Evolutionary conservation across 2,888 invertebrate species (phyloP).

Genomic region (Esperia sulphurella): DNA sequence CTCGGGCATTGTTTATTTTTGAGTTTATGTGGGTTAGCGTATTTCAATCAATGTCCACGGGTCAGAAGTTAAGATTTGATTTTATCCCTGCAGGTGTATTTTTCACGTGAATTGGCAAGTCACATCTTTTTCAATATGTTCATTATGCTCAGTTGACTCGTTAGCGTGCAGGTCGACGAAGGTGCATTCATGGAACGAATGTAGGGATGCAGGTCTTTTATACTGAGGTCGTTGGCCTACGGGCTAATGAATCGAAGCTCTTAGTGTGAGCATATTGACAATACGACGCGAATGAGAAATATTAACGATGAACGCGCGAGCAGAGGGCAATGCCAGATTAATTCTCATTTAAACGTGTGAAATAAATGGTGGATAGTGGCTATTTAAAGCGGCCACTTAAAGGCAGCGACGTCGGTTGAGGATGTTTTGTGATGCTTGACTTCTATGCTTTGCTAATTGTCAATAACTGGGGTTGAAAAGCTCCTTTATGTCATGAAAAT

Average conservation of each 20-base stretch:
- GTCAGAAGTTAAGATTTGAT: conserved; percentile 38
- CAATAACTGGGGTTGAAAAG: conserved; percentile 24
- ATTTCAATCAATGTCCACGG: conserved; percentile 40
- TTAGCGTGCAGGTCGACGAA: conserved; percentile 65
- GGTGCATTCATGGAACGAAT: conserved; percentile 65
- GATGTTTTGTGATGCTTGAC: conserved; percentile 27
- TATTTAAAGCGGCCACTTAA: conserved; percentile 25
- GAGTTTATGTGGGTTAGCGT: conserved; percentile 54
- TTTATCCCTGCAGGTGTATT: conserved; percentile 38
- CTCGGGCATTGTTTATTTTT: conserved; percentile 50
- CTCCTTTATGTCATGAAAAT: conserved; percentile 30
- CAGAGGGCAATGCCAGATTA: conserved; percentile 70
- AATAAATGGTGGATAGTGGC: conserved; percentile 50
- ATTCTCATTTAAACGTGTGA: conserved; percentile 68
- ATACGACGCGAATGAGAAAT: conserved; percentile 55
- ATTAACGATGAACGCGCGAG: conserved; percentile 51
- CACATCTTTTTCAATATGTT: conserved; percentile 61
- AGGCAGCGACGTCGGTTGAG: conserved; percentile 20
- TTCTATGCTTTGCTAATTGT: conserved; percentile 21
- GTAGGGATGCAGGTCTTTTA: conserved; percentile 67
- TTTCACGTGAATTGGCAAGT: conserved; percentile 45
- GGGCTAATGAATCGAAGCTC: conserved; percentile 71
- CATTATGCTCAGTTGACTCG: conserved; percentile 67
- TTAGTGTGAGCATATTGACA: conserved; percentile 65
- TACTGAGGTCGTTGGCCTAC: conserved; percentile 65